These are phyloP conservation scores for Nothobranchius kuhntae DNA, from an alignment of 2,113 vertebrate genomes.

Conservation along the genomic window DNA sequence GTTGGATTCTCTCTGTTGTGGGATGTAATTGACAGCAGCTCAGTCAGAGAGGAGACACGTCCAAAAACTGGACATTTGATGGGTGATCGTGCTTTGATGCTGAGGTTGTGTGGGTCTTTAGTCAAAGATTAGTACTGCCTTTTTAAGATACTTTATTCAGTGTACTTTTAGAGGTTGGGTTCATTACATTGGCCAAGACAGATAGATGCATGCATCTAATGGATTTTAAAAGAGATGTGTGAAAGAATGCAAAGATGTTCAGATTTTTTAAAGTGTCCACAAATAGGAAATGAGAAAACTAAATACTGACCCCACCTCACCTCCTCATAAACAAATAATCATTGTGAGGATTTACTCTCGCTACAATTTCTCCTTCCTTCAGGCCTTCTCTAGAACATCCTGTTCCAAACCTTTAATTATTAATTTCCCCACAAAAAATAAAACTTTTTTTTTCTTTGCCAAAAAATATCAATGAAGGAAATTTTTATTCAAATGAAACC, in stretches of 20 bases:
- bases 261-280: too few species aligned
- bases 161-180: slow-evolving; percentile 20
- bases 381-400: not conserved
- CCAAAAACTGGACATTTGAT: slow-evolving; percentile 58
- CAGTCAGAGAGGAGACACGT: slow-evolving; percentile 41
- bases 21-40: slow-evolving; percentile 64
- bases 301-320: too few species aligned
- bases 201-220: too few species aligned
- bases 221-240: not conserved
- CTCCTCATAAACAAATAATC: not conserved
- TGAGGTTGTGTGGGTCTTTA: slow-evolving; percentile 14
- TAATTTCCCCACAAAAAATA: too few species aligned
- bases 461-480: too few species aligned
- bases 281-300: too few species aligned
- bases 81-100: slow-evolving; percentile 69
- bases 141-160: slow-evolving; percentile 48
- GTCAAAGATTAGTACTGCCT: slow-evolving; percentile 5
- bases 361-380: not conserved
- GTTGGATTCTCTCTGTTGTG: slow-evolving; percentile 58
- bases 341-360: not conserved
- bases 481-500: too few species aligned
- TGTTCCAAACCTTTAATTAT: not conserved
- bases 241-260: not conserved
- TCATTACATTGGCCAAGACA: slow-evolving; percentile 9
- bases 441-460: too few species aligned